A percentile compares a stretch with the other conserved stretches of the same genome.
phyloP scores from a whole-genome alignment of 2,113 vertebrate species.

The Rhynchomys soricoides region DNA sequence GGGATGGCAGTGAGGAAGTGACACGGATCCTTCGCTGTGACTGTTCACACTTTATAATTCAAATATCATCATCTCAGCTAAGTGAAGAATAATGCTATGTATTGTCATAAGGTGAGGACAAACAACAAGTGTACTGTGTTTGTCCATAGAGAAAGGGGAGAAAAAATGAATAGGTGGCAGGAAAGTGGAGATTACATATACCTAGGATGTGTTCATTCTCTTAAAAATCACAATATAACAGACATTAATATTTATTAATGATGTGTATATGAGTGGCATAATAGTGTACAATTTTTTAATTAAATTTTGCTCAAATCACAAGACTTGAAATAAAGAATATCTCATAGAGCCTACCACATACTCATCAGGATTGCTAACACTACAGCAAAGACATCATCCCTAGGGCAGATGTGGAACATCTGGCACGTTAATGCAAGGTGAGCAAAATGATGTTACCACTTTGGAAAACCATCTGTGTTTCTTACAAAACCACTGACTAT shows the following conservation, averaged over 20 bases:
- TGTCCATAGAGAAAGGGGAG: neutral
- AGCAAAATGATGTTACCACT: neutral
- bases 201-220: neutral
- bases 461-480: neutral
- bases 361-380: too few species aligned
- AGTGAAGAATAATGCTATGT: neutral
- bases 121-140: neutral
- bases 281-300: neutral
- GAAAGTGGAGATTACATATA: neutral
- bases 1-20: fast-evolving
- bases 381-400: neutral
- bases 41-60: neutral
- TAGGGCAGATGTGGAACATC: neutral
- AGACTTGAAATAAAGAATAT: neutral
- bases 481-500: neutral
- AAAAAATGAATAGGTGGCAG: too few species aligned
- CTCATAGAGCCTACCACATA: neutral
- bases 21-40: neutral
- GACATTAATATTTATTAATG: neutral
- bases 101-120: too few species aligned
- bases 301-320: neutral
- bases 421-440: neutral
- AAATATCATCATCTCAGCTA: neutral
- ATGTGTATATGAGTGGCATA: too few species aligned
- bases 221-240: neutral